Conservation (phyloP, 2,113 vertebrate species). For the Calypte anna region DNA sequence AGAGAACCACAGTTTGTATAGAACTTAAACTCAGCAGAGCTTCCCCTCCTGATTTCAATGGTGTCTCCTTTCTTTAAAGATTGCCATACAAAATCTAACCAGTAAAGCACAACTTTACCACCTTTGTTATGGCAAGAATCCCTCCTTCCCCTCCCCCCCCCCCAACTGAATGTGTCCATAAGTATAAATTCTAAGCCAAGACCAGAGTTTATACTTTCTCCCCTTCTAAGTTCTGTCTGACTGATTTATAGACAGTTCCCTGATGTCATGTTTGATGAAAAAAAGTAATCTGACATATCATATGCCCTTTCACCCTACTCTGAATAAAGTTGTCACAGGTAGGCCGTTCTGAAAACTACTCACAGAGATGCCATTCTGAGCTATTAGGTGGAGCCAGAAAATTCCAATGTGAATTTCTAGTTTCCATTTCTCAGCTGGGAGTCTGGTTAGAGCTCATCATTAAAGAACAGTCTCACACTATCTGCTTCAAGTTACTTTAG, state of each 20-base stretch:
- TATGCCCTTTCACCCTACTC: neutral
- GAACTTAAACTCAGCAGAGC: slow-evolving; percentile 4
- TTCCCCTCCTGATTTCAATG: slow-evolving; percentile 67
- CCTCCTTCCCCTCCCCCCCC: neutral
- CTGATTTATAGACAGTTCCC: neutral
- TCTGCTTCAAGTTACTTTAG: neutral
- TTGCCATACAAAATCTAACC: slow-evolving; percentile 63
- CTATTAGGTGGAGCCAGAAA: neutral
- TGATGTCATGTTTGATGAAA: slow-evolving; percentile 35
- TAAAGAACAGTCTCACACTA: neutral
- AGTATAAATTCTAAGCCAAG: slow-evolving; percentile 51
- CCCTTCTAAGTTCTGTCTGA: slow-evolving; percentile 49
- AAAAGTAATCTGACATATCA: neutral
- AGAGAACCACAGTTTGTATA: neutral
- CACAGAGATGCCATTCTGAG: neutral
- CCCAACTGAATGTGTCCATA: slow-evolving; percentile 18
- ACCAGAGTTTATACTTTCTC: slow-evolving; percentile 44
- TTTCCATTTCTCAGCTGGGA: neutral
- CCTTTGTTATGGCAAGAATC: slow-evolving; percentile 67
- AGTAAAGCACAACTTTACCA: slow-evolving; percentile 48
- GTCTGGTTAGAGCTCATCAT: neutral
- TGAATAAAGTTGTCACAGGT: neutral
- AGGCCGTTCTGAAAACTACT: neutral
- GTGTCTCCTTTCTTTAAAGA: slow-evolving; percentile 59
- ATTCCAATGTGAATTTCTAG: neutral